phyloP scores from a whole-genome alignment of 1,140 invertebrate species.

The Andrena cerasifolii region DNA sequence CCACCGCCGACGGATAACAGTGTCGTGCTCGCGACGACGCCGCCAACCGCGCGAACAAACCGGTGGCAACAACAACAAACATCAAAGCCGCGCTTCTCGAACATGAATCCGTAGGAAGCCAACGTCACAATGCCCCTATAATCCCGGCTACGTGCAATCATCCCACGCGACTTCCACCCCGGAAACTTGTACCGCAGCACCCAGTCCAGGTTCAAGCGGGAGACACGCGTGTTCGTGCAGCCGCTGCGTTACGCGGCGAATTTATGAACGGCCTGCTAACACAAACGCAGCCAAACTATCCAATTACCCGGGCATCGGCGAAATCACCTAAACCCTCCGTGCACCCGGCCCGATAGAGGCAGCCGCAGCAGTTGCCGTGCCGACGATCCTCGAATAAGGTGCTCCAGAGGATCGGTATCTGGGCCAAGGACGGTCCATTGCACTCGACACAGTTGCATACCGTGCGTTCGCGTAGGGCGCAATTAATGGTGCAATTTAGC shows the following conservation, averaged over 20 bases:
- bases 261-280: background rate
- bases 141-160: no score
- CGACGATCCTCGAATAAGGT: conserved; percentile 14
- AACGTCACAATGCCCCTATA: no score
- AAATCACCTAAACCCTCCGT: conserved; percentile 13
- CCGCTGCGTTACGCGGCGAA: background rate
- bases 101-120: background rate
- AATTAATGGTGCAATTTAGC: conserved; percentile 66
- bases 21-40: background rate
- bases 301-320: conserved; percentile 32
- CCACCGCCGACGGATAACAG: no score
- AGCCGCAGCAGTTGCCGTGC: conserved; percentile 18
- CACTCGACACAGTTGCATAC: conserved; percentile 68
- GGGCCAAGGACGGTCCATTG: conserved; percentile 65
- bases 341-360: background rate
- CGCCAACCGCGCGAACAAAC: conserved; percentile 2
- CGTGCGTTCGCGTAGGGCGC: conserved; percentile 37
- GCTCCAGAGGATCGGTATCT: conserved; percentile 53
- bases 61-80: conserved; percentile 2
- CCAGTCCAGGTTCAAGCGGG: no score
- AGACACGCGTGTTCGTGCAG: background rate
- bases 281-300: conserved; percentile 5
- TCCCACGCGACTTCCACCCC: no score
- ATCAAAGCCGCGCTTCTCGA: background rate
- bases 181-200: no score